Percentiles rank a stretch among this genome's conserved stretches.
Conservation (phyloP, 2,797 vertebrate species). For the Pantherophis alleghaniensis region DNA sequence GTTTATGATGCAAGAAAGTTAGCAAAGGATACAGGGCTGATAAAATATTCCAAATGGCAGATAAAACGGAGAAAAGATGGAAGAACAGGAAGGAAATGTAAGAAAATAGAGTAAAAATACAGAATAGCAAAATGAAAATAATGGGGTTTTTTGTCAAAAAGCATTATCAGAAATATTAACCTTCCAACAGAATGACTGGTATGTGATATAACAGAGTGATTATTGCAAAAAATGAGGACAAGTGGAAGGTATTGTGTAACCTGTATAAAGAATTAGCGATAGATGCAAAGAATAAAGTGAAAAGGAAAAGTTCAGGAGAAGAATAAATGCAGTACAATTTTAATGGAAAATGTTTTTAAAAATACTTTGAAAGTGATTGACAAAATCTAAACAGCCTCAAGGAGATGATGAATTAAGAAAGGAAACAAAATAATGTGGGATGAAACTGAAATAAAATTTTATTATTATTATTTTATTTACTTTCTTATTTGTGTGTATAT, state of each 20-base stretch:
- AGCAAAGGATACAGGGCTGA: background rate
- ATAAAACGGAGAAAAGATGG: background rate
- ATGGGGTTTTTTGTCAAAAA: background rate
- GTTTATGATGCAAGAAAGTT: background rate
- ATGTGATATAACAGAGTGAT: background rate
- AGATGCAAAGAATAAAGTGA: background rate
- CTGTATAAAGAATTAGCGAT: background rate
- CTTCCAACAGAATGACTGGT: background rate
- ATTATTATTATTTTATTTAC: background rate
- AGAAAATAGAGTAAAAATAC: background rate
- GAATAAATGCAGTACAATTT: background rate
- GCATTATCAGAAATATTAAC: background rate
- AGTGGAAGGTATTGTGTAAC: background rate
- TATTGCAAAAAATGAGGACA: background rate
- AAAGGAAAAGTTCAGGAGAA: background rate
- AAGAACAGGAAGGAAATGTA: background rate
- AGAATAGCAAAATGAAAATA: background rate
- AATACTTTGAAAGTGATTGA: background rate
- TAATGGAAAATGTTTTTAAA: background rate
- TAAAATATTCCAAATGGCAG: background rate
- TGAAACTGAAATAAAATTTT: background rate
- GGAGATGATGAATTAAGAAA: background rate
- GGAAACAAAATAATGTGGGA: background rate
- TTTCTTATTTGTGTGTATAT: background rate
- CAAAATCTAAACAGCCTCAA: background rate